These are phyloP conservation scores for Criorhina ranunculi DNA, from an alignment of 2,888 invertebrate species.

Conservation along the genomic window DNA sequence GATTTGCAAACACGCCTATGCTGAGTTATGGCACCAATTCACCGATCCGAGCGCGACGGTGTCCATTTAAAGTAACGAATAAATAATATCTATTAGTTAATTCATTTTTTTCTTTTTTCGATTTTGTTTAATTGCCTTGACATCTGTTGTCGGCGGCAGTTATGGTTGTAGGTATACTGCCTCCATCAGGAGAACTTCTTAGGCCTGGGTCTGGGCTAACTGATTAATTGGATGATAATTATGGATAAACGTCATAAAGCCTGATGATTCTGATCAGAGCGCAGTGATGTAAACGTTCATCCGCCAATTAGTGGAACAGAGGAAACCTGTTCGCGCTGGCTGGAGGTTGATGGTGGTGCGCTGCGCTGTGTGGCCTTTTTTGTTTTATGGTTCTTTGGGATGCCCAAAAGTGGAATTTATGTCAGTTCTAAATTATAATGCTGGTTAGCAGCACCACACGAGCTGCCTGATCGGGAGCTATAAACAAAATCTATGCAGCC, in stretches of 20 bases:
- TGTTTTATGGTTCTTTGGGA: constrained; percentile 58
- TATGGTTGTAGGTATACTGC: constrained; percentile 6
- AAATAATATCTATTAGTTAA: constrained; percentile 70
- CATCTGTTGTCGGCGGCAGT: constrained; percentile 73
- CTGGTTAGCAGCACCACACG: constrained; percentile 60
- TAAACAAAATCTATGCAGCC: constrained; percentile 58
- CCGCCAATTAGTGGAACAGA: constrained; percentile 72
- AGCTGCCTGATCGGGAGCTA: constrained; percentile 74
- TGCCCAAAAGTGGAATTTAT: constrained; percentile 70
- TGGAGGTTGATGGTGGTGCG: constrained; percentile 25
- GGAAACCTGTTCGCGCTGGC: constrained; percentile 51
- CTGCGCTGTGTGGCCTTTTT: constrained; percentile 60
- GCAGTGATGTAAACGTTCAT: constrained; percentile 71
- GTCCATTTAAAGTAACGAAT: constrained; percentile 69
- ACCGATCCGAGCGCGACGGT: constrained; percentile 43
- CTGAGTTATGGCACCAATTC: constrained; percentile 70
- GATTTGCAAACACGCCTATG: constrained; percentile 71
- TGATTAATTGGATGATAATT: constrained; percentile 77
- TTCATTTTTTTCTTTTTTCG: constrained; percentile 69
- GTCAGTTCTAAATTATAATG: constrained; percentile 72
- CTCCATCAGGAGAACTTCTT: constrained; percentile 30
- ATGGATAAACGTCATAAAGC: constrained; percentile 76
- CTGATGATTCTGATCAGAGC: constrained; percentile 72
- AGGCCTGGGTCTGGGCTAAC: constrained; percentile 48
- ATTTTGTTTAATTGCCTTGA: constrained; percentile 72